phyloP scores from a whole-genome alignment of 2,888 invertebrate genomes.

The Cistogaster globosa region DNA sequence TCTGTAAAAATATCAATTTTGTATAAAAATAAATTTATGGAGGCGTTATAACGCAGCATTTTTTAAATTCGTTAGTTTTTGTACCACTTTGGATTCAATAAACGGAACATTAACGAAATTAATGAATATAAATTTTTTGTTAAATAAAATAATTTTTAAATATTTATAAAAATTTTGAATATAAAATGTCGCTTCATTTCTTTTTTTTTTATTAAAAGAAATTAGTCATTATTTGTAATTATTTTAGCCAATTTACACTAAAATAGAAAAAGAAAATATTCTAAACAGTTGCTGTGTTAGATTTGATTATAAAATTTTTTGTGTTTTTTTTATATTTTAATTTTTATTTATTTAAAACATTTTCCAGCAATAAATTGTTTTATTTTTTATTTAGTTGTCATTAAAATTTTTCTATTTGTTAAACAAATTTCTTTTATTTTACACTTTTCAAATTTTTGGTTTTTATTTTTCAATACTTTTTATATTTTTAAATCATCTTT shows the following conservation, averaged over 20 bases:
- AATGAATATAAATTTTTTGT: neutral
- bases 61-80: conserved; percentile 73
- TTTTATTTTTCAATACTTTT: neutral
- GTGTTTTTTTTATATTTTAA: too few species aligned
- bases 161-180: neutral
- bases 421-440: too few species aligned
- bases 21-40: conserved; percentile 69
- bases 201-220: neutral
- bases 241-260: too few species aligned
- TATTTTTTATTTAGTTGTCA: too few species aligned
- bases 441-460: neutral
- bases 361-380: too few species aligned
- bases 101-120: neutral
- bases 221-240: neutral
- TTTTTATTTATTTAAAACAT: too few species aligned
- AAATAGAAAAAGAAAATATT: too few species aligned
- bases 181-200: neutral
- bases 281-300: too few species aligned
- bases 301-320: too few species aligned
- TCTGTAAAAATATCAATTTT: conserved; percentile 44
- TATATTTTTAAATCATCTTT: conserved; percentile 20
- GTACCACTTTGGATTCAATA: conserved; percentile 46
- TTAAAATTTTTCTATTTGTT: too few species aligned
- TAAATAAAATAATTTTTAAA: neutral
- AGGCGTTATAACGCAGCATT: conserved; percentile 69